Evolutionary conservation across 2,797 vertebrate species (phyloP), one percentile per base, ranked within the genome.

Genomic region (Hafferia zeledoni): DNA sequence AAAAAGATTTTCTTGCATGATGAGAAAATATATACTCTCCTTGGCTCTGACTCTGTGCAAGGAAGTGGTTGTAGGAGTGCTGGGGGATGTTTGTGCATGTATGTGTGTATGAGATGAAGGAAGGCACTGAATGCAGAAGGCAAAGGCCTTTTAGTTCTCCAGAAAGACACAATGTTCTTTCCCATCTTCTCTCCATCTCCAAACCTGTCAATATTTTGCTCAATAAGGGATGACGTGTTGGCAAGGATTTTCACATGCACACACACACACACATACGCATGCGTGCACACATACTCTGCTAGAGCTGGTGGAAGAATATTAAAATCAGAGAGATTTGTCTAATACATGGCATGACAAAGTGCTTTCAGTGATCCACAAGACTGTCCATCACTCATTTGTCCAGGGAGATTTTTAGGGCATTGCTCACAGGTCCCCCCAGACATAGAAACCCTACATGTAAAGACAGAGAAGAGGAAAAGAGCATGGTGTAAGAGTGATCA

Each of bases 1-100:
- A 95, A 95, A 97, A 92, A 78, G 67, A 93, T 89, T 96, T 68
- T 85, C 87, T 94, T 94, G 87, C 28, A 33, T 80, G 89, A 95
- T 92, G 87, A 93, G 84, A 80, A 97, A 96, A 96, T 97, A 97
- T 94, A 91, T 92, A 95, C 94, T 96, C 75, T 92, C 56, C 72
- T 87, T 94, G 90, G 83, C 87, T 87, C 81, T 80, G 44, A 35
- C 70, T 94, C 52, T 44, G 0, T 31, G 74, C 47, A 65, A 86
- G 41, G 41, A 92, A 87, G 56, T 7, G 24, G 83, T 43, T 79
- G 55, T 65, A 87, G 63, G 47, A 68, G 63, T 53, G 61, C 67
- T 0, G 0, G 49, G 24, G 47, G 12, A 37, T 89, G 72, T 80
- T 72, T 76, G 50, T 43, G 67, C 75, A 69, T 5, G 24, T 56